phyloP scores from a whole-genome alignment of 2,113 vertebrate species.

The Crypturellus undulatus region DNA sequence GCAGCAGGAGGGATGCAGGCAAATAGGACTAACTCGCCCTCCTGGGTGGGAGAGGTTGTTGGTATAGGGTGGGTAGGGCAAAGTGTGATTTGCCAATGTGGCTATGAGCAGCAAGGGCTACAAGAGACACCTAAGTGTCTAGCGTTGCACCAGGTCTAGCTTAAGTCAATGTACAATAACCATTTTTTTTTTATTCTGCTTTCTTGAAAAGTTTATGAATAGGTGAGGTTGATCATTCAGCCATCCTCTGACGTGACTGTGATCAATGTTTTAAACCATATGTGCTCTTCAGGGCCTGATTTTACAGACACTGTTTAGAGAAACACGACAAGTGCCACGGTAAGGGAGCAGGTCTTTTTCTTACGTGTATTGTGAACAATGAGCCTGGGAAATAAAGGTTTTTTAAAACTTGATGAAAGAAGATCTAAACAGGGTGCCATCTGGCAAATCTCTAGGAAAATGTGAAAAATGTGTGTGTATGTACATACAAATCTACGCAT shows the following conservation, averaged over 20 bases:
- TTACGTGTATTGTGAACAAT: not conserved
- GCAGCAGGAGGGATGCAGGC: constrained; percentile 25
- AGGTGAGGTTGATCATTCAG: not conserved
- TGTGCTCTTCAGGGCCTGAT: not conserved
- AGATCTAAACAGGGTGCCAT: not conserved
- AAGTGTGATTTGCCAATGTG: not conserved
- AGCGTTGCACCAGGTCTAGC: not conserved
- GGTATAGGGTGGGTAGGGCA: not conserved
- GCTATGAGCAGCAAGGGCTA: not conserved
- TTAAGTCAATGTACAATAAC: not conserved
- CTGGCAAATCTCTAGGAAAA: not conserved
- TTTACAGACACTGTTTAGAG: not conserved
- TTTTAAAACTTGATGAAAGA: not conserved
- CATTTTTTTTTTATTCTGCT: not conserved
- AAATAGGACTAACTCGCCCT: not conserved
- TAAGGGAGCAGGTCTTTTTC: not conserved
- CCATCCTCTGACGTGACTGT: not conserved
- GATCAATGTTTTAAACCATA: not conserved
- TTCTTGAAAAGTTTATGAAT: not conserved
- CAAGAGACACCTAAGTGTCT: not conserved
- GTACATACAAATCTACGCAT: not conserved
- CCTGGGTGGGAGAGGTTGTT: not conserved
- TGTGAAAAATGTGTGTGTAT: not conserved
- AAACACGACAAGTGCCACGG: not conserved
- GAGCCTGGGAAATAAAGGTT: not conserved